Conservation (phyloP, 2,113 vertebrate species). For the Puffinus mauretanicus region DNA sequence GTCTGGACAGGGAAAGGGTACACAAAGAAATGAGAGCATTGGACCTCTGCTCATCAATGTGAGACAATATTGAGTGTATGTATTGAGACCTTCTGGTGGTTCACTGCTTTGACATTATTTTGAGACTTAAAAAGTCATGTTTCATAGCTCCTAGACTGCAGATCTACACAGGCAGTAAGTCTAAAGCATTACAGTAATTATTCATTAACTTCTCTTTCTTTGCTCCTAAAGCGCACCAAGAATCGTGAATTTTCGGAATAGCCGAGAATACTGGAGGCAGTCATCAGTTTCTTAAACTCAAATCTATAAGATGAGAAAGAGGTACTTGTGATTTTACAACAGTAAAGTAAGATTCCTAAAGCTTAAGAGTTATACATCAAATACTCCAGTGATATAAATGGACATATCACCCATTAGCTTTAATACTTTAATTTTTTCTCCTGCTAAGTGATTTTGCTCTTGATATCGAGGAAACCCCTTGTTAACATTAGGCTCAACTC, state of each 20-base stretch:
- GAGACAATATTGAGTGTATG: neutral
- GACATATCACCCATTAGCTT: neutral
- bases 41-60: neutral
- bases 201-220: neutral
- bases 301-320: neutral
- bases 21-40: rapidly evolving
- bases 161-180: neutral
- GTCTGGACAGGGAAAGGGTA: neutral
- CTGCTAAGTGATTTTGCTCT: neutral
- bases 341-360: neutral
- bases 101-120: neutral
- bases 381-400: neutral
- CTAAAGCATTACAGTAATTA: neutral
- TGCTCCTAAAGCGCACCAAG: neutral
- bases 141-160: neutral
- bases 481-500: neutral
- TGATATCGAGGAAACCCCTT: neutral
- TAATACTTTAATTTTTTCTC: neutral
- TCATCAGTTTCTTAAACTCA: neutral
- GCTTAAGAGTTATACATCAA: neutral
- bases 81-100: neutral
- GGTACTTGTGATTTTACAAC: neutral
- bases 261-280: neutral
- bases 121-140: neutral
- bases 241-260: neutral